These are phyloP conservation scores for Pteruthius melanotis DNA, from an alignment of 2,113 vertebrate genomes.

Conservation along the genomic window DNA sequence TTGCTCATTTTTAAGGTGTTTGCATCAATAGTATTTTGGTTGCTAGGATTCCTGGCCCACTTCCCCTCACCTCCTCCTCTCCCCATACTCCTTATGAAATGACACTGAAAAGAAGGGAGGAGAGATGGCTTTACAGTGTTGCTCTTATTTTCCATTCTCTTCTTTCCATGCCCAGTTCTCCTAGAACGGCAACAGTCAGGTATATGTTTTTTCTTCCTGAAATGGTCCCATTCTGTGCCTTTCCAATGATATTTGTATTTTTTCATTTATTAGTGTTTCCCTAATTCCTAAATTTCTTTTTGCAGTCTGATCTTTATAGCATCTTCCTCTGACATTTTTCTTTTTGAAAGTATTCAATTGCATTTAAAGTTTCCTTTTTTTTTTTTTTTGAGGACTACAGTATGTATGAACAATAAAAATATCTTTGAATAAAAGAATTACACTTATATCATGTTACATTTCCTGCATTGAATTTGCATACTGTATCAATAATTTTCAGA, in stretches of 20 bases:
- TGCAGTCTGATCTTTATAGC: neutral
- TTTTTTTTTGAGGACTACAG: neutral
- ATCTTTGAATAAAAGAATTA: conserved; percentile 42
- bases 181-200: neutral
- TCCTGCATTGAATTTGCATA: conserved; percentile 56
- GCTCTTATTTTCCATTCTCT: conserved; percentile 6
- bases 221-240: neutral
- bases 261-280: neutral
- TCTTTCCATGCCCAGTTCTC: neutral
- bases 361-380: neutral
- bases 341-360: neutral
- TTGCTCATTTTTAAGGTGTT: conserved; percentile 36
- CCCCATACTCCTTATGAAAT: neutral
- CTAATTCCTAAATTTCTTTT: neutral
- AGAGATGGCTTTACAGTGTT: neutral
- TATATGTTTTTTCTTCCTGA: neutral
- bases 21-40: neutral
- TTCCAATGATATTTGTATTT: neutral
- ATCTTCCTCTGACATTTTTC: neutral
- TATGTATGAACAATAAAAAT: neutral
- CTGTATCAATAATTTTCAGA: conserved; percentile 56
- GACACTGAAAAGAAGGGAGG: neutral
- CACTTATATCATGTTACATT: conserved; percentile 12
- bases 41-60: conserved; percentile 43
- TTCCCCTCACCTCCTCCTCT: neutral